Evolutionary conservation across 1,140 invertebrate species (phyloP), one percentile per base, ranked within the genome.

Genomic region (Trichonephila inaurata): DNA sequence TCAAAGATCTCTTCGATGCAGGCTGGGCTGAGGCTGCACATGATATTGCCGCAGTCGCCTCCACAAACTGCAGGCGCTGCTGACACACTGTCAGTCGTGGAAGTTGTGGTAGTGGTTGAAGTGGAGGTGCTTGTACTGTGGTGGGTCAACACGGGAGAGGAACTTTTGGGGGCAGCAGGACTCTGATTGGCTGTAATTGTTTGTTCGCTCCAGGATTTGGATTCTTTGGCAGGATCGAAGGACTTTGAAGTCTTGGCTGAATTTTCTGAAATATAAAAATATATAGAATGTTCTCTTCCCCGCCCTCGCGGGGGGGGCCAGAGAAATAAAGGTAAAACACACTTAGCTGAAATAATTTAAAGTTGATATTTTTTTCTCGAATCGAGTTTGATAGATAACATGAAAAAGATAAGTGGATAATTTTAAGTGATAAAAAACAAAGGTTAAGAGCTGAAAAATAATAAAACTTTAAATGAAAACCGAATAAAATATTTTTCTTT

Each of bases 21-120:
- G 19, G 81, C 93, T 14, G 93, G 93, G 10, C 87, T 94, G 5
- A 94, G 62, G 16, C 93, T 90, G 51, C 93, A 94, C 93, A 94
- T 94, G 40, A 94, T 94, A 40, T 94, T 94, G 8, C 93, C 93
- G n/a, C 93, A 94, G 19, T 94, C 88, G 0, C 93, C 93, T 2
- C 88, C 72, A 21, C 93, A 94, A 0, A 61, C 62, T 5, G 28
- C 85, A 14, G 92, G 28, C 2, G 72, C 24, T 14, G 64, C 19
- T 8, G 21, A 28, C 2, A 12, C 28, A 24, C 28, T 24, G 14
- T n/a, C 44, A 3, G 64, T 18, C 2, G 89, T 60, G 14, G 69
- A 40, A 5, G 69, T 61, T 0, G 69, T 33, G 16, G 86, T 40
- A 40, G 86, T 19, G 10, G 51, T 18, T n/a, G 21, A 62, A 14